Percentiles rank a stretch among this genome's conserved stretches.
Evolutionary conservation across 2,888 invertebrate species (phyloP).

Genomic region (Stegophylla sp.): DNA sequence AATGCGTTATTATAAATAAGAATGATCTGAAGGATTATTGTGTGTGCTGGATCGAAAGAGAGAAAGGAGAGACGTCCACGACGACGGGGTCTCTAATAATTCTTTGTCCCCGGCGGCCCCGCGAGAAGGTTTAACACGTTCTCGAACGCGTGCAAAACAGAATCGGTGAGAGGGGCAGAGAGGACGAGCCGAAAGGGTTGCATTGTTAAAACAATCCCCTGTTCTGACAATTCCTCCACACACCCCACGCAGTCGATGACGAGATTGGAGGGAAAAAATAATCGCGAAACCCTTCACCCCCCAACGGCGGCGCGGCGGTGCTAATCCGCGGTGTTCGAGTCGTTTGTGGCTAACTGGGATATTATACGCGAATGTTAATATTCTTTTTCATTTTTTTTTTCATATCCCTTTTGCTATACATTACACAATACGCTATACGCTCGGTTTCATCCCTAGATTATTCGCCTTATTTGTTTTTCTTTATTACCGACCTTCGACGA

Average conservation of each 20-base stretch:
- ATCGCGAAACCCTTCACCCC: background rate
- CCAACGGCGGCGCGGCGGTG: too few species aligned
- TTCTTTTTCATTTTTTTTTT: too few species aligned
- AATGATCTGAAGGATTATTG: too few species aligned
- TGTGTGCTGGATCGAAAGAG: background rate
- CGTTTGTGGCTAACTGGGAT: background rate
- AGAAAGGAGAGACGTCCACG: background rate
- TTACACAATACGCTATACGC: too few species aligned
- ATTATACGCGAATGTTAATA: too few species aligned
- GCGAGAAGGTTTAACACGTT: constrained; percentile 50
- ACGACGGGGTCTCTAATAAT: constrained; percentile 16
- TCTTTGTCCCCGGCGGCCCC: constrained; percentile 10
- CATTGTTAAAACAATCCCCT: constrained; percentile 48
- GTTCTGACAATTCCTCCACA: too few species aligned
- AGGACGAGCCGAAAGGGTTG: background rate
- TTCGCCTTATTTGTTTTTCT: too few species aligned
- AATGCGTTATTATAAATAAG: too few species aligned
- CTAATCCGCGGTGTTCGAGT: background rate
- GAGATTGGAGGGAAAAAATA: background rate
- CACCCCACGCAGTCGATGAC: too few species aligned
- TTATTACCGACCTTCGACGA: too few species aligned
- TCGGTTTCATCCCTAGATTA: too few species aligned
- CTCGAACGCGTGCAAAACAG: constrained; percentile 7
- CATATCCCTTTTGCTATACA: too few species aligned
- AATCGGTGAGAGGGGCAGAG: background rate